These are phyloP conservation scores for Clivina fossor DNA, from an alignment of 2,888 invertebrate species.

Conservation along the genomic window DNA sequence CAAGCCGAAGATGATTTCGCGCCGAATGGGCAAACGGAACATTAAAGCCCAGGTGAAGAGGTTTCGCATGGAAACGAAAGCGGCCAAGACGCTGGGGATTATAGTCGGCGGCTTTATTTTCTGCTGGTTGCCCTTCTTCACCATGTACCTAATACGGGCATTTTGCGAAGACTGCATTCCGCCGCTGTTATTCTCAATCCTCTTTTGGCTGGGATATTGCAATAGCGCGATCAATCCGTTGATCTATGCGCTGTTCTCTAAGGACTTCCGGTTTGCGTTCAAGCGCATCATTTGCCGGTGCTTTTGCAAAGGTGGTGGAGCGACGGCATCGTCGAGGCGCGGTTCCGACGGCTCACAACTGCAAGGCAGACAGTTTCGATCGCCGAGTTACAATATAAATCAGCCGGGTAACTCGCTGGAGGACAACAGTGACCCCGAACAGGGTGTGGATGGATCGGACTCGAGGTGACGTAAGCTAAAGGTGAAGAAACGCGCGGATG, in stretches of 20 bases:
- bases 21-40: conserved; percentile 83
- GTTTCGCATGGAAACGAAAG: conserved; percentile 94
- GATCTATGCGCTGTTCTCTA: conserved; percentile 92
- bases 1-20: conserved; percentile 56
- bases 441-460: conserved; percentile 55
- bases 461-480: conserved; percentile 61
- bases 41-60: conserved; percentile 84
- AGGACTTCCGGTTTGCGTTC: conserved; percentile 93
- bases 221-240: conserved; percentile 95
- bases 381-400: conserved; percentile 60
- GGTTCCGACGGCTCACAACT: conserved; percentile 61
- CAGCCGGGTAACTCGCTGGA: conserved; percentile 59
- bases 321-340: conserved; percentile 52
- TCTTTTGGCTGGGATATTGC: conserved; percentile 97
- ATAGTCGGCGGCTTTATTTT: conserved; percentile 96
- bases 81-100: conserved; percentile 93
- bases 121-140: conserved; percentile 97
- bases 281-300: conserved; percentile 88
- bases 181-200: conserved; percentile 81
- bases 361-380: conserved; percentile 56
- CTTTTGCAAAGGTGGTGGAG: conserved; percentile 62
- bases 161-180: conserved; percentile 86
- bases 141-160: conserved; percentile 87
- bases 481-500: conserved; percentile 40
- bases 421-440: conserved; percentile 61